phyloP scores from a whole-genome alignment of 2,888 invertebrate species.

The Pilophorus perplexus region DNA sequence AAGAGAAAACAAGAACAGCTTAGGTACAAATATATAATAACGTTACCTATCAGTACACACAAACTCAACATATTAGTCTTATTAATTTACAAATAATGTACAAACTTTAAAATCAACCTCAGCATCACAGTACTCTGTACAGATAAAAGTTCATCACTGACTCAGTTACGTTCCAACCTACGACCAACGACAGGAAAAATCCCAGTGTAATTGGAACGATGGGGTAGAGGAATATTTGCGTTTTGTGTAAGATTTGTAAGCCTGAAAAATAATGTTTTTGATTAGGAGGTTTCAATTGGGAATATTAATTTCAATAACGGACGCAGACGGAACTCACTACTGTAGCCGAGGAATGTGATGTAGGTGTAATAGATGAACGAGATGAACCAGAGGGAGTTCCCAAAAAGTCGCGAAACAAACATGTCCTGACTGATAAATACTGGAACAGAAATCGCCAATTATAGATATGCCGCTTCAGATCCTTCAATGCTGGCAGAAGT shows the following conservation, averaged over 20 bases:
- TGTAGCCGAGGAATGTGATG: slow-evolving; percentile 96
- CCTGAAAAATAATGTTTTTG: slow-evolving; percentile 58
- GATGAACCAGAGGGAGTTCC: slow-evolving; percentile 91
- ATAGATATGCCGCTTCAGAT: neutral
- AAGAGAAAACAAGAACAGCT: too few relatives aligned
- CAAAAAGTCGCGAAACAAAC: slow-evolving; percentile 78
- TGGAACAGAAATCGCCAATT: slow-evolving; percentile 55
- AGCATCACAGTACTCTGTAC: slow-evolving; percentile 67
- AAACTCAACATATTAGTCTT: slow-evolving; percentile 9
- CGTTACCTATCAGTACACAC: neutral
- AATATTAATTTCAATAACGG: too few relatives aligned
- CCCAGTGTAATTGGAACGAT: slow-evolving; percentile 72
- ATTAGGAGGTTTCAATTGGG: too few relatives aligned
- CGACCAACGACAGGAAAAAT: slow-evolving; percentile 72
- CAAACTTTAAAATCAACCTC: slow-evolving; percentile 7
- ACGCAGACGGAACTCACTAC: slow-evolving; percentile 65
- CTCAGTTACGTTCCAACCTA: slow-evolving; percentile 80
- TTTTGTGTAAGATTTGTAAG: slow-evolving; percentile 80
- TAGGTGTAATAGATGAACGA: slow-evolving; percentile 90
- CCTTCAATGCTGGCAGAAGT: too few relatives aligned
- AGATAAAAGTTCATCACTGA: slow-evolving; percentile 81
- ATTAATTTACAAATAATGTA: neutral
- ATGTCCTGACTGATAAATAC: slow-evolving; percentile 73
- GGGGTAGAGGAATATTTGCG: slow-evolving; percentile 79
- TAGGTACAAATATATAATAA: slow-evolving; percentile 20